A percentile compares a stretch with the other conserved stretches of the same genome.
Evolutionary conservation across 2,797 vertebrate species (phyloP).

Genomic region (Paedocypris micromegethes): DNA sequence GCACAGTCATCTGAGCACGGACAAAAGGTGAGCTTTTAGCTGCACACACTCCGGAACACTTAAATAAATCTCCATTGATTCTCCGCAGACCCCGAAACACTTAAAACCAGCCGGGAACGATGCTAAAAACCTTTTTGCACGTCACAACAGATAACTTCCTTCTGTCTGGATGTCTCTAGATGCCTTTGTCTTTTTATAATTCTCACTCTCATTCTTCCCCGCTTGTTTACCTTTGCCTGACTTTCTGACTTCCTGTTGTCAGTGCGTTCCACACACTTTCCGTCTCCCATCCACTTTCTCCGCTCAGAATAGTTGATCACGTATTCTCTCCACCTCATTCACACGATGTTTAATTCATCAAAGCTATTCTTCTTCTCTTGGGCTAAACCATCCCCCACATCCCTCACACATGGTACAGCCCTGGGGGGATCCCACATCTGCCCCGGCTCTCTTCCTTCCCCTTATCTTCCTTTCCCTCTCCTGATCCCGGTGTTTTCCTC

Average conservation of each 20-base stretch:
- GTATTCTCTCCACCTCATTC: constrained; percentile 69
- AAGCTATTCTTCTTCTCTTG: constrained; percentile 57
- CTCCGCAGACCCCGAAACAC: constrained; percentile 22
- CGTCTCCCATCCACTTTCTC: constrained; percentile 18
- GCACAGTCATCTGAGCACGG: constrained; percentile 9
- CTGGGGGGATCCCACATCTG: constrained; percentile 54
- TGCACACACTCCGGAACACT: constrained; percentile 2
- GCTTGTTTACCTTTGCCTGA: constrained; percentile 14
- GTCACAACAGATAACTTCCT: constrained; percentile 19
- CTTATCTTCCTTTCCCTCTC: constrained; percentile 14
- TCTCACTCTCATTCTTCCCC: background rate
- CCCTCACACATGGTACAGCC: constrained; percentile 59
- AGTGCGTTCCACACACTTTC: constrained; percentile 15
- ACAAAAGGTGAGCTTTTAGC: constrained; percentile 16
- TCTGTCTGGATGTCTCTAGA: constrained; percentile 18
- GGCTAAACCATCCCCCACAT: constrained; percentile 41
- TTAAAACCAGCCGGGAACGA: constrained; percentile 36
- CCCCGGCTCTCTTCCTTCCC: constrained; percentile 43
- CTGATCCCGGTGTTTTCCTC: background rate
- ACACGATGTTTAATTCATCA: constrained; percentile 78
- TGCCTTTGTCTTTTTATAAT: constrained; percentile 10
- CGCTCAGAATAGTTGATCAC: constrained; percentile 54
- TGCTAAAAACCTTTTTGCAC: constrained; percentile 29
- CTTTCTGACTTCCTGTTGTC: constrained; percentile 32
- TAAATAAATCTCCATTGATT: constrained; percentile 33